phyloP scores from a whole-genome alignment of 2,797 vertebrate genomes.

The Bryconaethiops microstoma region DNA sequence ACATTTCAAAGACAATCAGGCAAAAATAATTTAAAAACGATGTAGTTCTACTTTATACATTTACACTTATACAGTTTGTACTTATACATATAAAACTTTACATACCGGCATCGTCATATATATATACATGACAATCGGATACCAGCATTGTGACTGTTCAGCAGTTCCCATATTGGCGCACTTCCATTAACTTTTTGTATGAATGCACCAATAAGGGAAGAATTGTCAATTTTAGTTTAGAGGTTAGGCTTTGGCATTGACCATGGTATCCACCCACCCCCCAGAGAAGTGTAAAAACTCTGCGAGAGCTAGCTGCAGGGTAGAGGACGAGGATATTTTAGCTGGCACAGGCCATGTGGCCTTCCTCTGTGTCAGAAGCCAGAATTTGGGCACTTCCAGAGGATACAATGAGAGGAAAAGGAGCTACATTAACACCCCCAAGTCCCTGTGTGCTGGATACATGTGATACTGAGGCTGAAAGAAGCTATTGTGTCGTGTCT shows the following conservation, averaged over 20 bases:
- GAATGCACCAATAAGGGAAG: too few relatives aligned
- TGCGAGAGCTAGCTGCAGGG: neutral
- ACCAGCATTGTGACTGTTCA: too few relatives aligned
- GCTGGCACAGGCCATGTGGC: constrained; percentile 46
- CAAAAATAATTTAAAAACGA: too few relatives aligned
- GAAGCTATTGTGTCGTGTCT: constrained; percentile 67
- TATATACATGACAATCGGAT: too few relatives aligned
- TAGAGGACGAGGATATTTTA: constrained; percentile 16
- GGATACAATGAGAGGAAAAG: constrained; percentile 80
- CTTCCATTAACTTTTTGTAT: too few relatives aligned
- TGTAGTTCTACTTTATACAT: too few relatives aligned
- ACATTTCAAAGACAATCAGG: too few relatives aligned
- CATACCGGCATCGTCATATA: too few relatives aligned
- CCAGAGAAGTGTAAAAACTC: neutral
- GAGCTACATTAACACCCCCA: constrained; percentile 63
- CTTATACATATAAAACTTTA: too few relatives aligned
- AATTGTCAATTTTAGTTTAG: neutral
- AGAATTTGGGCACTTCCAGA: constrained; percentile 55
- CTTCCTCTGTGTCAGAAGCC: constrained; percentile 73
- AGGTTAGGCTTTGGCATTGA: constrained; percentile 14
- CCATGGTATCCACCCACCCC: neutral
- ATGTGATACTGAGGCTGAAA: constrained; percentile 70
- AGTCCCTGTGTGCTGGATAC: constrained; percentile 61
- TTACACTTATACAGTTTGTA: too few relatives aligned
- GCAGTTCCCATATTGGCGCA: too few relatives aligned